phyloP scores from a whole-genome alignment of 2,888 invertebrate genomes.

The Anticlea derivata region DNA sequence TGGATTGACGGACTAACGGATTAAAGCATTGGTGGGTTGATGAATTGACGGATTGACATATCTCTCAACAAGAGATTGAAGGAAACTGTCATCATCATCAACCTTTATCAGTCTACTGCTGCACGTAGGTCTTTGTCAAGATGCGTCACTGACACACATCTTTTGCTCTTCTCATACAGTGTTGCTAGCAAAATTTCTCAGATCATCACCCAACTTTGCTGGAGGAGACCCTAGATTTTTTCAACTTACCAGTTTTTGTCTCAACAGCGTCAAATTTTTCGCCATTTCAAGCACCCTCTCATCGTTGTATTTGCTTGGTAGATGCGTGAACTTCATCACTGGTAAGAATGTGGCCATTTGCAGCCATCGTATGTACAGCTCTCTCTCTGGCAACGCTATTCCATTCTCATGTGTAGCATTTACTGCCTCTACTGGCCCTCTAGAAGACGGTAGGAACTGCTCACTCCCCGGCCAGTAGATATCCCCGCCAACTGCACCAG shows the following conservation, averaged over 20 bases:
- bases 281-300: constrained; percentile 90
- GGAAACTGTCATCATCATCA: too few relatives aligned
- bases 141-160: too few relatives aligned
- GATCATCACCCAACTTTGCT: too few relatives aligned
- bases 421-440: constrained; percentile 62
- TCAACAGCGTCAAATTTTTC: constrained; percentile 88
- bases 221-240: too few relatives aligned
- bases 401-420: constrained; percentile 69
- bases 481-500: constrained; percentile 97
- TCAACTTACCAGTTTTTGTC: constrained; percentile 79
- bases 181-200: too few relatives aligned
- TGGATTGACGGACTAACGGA: too few relatives aligned
- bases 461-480: constrained; percentile 86
- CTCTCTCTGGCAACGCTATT: constrained; percentile 87
- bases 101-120: too few relatives aligned
- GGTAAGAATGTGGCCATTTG: constrained; percentile 96
- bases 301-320: constrained; percentile 95
- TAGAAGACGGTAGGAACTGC: constrained; percentile 80
- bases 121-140: too few relatives aligned
- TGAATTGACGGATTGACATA: too few relatives aligned
- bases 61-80: too few relatives aligned
- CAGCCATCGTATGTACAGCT: constrained; percentile 95
- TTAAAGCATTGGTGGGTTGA: too few relatives aligned
- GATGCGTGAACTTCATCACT: constrained; percentile 94
- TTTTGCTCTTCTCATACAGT: too few relatives aligned